Conservation (phyloP, 2,113 vertebrate species). For the Anarrhichthys ocellatus region DNA sequence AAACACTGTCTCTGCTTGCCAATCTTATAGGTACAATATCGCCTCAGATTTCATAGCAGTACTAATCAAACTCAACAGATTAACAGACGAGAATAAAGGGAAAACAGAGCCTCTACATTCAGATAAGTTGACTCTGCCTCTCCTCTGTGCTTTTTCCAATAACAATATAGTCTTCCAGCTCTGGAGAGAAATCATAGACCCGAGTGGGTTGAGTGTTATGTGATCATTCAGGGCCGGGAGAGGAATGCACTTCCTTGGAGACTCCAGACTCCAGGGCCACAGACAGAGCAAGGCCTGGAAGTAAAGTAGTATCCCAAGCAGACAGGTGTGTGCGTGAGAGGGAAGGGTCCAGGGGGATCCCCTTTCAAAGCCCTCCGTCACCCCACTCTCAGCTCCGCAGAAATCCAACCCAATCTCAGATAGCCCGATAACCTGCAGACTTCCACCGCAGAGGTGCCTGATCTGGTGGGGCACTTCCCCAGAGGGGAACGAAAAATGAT, state of each 20-base stretch:
- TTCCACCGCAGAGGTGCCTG: conserved; percentile 15
- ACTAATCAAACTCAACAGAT: conserved; percentile 32
- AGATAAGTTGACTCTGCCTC: conserved; percentile 4
- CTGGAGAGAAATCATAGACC: conserved; percentile 47
- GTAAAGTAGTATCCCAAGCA: conserved; percentile 66
- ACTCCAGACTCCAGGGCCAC: conserved; percentile 69
- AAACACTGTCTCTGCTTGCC: background rate
- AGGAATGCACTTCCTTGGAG: conserved; percentile 80
- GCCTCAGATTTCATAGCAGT: conserved; percentile 27
- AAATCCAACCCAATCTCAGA: conserved; percentile 77
- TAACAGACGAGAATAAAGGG: conserved; percentile 18
- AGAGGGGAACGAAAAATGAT: background rate
- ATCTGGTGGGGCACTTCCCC: conserved; percentile 12
- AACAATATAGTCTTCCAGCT: conserved; percentile 48
- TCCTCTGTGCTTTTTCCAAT: conserved; percentile 2
- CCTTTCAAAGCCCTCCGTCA: conserved; percentile 76
- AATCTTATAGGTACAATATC: background rate
- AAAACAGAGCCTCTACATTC: conserved; percentile 27
- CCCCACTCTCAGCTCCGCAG: conserved; percentile 58
- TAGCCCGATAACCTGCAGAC: conserved; percentile 70
- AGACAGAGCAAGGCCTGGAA: conserved; percentile 71
- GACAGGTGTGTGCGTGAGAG: conserved; percentile 77
- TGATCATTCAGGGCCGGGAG: conserved; percentile 67
- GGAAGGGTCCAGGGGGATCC: conserved; percentile 59
- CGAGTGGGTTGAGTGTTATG: conserved; percentile 63